Evolutionary conservation across 2,113 vertebrate species (phyloP).

Genomic region (Fregata magnificens): DNA sequence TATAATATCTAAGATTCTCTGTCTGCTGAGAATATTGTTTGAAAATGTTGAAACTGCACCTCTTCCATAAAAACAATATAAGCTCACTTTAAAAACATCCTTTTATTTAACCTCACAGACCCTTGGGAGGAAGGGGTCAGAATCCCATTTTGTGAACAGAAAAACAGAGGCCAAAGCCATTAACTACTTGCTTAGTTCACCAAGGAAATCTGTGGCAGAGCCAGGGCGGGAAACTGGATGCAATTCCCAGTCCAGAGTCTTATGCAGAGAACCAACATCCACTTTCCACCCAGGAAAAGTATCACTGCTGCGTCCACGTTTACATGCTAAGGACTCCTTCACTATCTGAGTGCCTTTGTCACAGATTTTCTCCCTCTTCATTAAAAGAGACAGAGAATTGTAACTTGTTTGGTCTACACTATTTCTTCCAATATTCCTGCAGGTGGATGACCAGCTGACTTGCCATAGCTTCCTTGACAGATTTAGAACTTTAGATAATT

Average conservation of each 20-base stretch:
- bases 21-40: not conserved
- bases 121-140: not conserved
- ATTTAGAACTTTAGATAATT: not conserved
- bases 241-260: not conserved
- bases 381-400: not conserved
- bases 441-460: not conserved
- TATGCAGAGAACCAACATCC: not conserved
- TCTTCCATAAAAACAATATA: not conserved
- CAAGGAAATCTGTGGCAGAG: not conserved
- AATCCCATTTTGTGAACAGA: not conserved
- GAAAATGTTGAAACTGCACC: not conserved
- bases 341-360: not conserved
- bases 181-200: not conserved
- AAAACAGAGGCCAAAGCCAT: not conserved
- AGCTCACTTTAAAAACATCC: conserved; percentile 22
- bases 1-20: not conserved
- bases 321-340: not conserved
- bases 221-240: not conserved
- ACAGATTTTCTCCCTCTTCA: not conserved
- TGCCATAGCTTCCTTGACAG: not conserved
- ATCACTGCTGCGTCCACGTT: not conserved
- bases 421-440: not conserved
- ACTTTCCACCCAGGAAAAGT: not conserved
- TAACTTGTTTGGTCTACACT: not conserved
- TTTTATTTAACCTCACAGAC: conserved; percentile 27